phyloP scores from a whole-genome alignment of 1,140 invertebrate genomes.

The Drosophila repletoides region DNA sequence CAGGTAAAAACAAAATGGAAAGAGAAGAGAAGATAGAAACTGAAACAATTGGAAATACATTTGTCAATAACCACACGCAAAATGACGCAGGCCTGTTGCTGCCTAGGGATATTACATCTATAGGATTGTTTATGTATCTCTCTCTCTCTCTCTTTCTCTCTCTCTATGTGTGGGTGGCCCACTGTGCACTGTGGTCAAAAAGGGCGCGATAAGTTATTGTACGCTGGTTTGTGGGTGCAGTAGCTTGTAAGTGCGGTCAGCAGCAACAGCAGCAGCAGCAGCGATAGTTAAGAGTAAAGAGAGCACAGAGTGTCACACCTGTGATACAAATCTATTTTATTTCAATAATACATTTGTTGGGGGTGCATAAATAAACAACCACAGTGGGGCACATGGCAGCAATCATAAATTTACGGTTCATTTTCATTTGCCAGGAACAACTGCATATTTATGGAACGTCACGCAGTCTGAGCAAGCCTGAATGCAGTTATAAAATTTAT shows the following conservation, averaged over 20 bases:
- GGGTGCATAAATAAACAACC: slow-evolving; percentile 71
- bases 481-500: too few relatives aligned
- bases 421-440: slow-evolving; percentile 43
- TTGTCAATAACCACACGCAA: slow-evolving; percentile 69
- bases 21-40: slow-evolving; percentile 7
- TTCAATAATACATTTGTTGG: slow-evolving; percentile 65
- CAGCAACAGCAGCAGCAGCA: neutral
- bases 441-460: neutral
- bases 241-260: slow-evolving; percentile 60
- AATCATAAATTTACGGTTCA: slow-evolving; percentile 32
- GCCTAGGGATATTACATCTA: slow-evolving; percentile 32
- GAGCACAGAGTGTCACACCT: slow-evolving; percentile 55
- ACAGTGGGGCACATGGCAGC: slow-evolving; percentile 15
- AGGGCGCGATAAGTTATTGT: slow-evolving; percentile 61
- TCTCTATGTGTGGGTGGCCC: neutral
- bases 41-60: slow-evolving; percentile 75
- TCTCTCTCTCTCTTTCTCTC: too few relatives aligned
- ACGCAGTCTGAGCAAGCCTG: too few relatives aligned
- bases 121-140: slow-evolving; percentile 7
- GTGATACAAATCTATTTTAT: slow-evolving; percentile 70
- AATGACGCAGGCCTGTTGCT: slow-evolving; percentile 53
- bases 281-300: neutral
- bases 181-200: slow-evolving; percentile 39
- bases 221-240: slow-evolving; percentile 42
- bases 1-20: slow-evolving; percentile 2